These are phyloP conservation scores for Xestia sexstrigata DNA, from an alignment of 2,888 invertebrate genomes.

Conservation along the genomic window DNA sequence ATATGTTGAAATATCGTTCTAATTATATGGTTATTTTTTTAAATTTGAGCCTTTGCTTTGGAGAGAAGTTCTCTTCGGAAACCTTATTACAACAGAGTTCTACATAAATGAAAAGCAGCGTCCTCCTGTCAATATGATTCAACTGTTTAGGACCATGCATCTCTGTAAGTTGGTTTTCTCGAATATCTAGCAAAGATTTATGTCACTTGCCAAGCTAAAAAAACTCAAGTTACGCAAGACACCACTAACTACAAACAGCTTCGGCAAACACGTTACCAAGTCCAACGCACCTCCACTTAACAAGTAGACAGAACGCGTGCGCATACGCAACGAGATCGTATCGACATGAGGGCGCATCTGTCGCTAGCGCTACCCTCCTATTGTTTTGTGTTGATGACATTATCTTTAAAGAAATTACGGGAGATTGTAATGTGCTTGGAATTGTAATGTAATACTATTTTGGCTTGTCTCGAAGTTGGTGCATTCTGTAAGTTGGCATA, in stretches of 20 bases:
- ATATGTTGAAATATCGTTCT: no score
- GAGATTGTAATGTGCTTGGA: constrained; percentile 43
- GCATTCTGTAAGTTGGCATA: no score
- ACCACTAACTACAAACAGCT: not conserved
- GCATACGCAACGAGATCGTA: constrained; percentile 71
- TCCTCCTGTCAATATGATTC: no score
- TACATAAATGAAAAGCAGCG: no score
- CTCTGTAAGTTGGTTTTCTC: no score
- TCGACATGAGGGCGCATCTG: constrained; percentile 78
- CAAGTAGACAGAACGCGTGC: constrained; percentile 71
- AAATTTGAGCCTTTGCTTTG: no score
- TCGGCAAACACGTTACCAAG: not conserved
- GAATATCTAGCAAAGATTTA: no score
- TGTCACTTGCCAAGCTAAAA: not conserved
- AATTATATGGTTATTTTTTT: no score
- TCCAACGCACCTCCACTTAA: constrained; percentile 69
- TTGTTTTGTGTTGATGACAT: constrained; percentile 62
- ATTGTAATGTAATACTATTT: not conserved
- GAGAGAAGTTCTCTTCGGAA: no score
- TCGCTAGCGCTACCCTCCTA: constrained; percentile 66
- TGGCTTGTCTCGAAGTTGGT: no score
- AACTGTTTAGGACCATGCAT: no score
- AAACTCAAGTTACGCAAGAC: not conserved
- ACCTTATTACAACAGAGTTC: no score
- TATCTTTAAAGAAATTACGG: constrained; percentile 58